Evolutionary conservation across 2,113 vertebrate genomes (phyloP), one percentile per base, ranked within the genome.

Genomic region (Aspidoscelis tigris): DNA sequence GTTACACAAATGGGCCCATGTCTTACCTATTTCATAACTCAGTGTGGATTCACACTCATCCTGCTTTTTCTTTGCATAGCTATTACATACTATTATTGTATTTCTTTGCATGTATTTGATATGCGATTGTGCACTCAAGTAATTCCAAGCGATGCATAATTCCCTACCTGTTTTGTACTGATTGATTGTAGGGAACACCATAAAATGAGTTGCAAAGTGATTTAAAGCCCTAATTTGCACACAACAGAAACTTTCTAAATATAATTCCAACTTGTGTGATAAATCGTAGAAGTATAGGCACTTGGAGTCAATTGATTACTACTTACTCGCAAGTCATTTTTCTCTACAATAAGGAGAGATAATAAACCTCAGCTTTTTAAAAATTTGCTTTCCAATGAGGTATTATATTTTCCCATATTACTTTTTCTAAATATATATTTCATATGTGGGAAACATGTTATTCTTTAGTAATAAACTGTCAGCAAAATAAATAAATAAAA

Each of bases 181-280:
- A 58, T 66, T 66, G 78, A 77, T 84, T 65, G 24, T 41, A 77
- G 33, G 41, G 64, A 71, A 87, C 81, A 47, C 80, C 70, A 74
- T 74, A 61, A 78, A 83, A 76, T 8, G 43, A 83, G 65, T 12
- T 78, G 0, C 55, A 44, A 83, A 76, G 58, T 76, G 41, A 88
- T 88, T 72, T 72, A 91, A 91, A 78, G 21, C 39, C 0, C 80
- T 78, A 58, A 83, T 80, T 87, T 90, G 33, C 50, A 86, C 77
- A 12, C 33, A 84, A 84, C 3, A 87, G 76, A 88, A 85, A 72
- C 16, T 80, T 86, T 47, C 12, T 86, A 82, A 80, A 88, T 82
- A 86, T 81, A 82, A 86, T 90, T 90, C 89, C 74, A 89, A 86
- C 14, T 10, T 76, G 20, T 64, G 4, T 55, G 79, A 87, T 81